A percentile compares a stretch with the other conserved stretches of the same genome.
phyloP scores from a whole-genome alignment of 2,888 invertebrate species.

The Scaeva pyrastri region DNA sequence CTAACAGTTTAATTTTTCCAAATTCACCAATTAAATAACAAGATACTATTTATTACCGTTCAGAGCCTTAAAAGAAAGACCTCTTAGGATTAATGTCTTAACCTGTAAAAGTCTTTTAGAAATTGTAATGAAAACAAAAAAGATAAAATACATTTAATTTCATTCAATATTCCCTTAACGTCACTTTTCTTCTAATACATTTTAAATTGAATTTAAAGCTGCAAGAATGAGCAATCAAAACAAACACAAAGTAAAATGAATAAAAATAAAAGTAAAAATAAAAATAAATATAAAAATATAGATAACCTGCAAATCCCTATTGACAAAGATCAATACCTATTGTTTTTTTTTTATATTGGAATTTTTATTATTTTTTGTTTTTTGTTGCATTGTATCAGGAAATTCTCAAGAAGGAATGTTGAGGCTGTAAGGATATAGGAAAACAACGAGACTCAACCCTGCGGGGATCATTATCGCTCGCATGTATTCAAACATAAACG shows the following conservation, averaged over 20 bases:
- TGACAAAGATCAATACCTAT: slow-evolving; percentile 62
- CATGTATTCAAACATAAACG: slow-evolving; percentile 63
- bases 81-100: too few relatives aligned
- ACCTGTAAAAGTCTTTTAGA: too few relatives aligned
- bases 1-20: too few relatives aligned
- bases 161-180: background rate
- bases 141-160: too few relatives aligned
- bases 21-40: too few relatives aligned
- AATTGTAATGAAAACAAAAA: too few relatives aligned
- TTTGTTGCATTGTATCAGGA: slow-evolving; percentile 42
- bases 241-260: background rate
- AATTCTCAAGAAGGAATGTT: slow-evolving; percentile 34
- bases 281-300: background rate
- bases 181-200: slow-evolving; percentile 17
- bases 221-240: slow-evolving; percentile 34
- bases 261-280: background rate
- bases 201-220: slow-evolving; percentile 55
- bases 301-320: slow-evolving; percentile 56
- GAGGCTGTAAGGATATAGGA: background rate
- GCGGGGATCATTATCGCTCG: slow-evolving; percentile 67
- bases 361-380: slow-evolving; percentile 9
- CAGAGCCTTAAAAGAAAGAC: too few relatives aligned
- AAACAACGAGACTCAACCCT: slow-evolving; percentile 29
- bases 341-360: slow-evolving; percentile 38
- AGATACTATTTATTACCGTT: too few relatives aligned